A percentile compares a stretch with the other conserved stretches of the same genome.
Conservation (phyloP, 2,113 vertebrate genomes). For the Syngnathus typhle region DNA sequence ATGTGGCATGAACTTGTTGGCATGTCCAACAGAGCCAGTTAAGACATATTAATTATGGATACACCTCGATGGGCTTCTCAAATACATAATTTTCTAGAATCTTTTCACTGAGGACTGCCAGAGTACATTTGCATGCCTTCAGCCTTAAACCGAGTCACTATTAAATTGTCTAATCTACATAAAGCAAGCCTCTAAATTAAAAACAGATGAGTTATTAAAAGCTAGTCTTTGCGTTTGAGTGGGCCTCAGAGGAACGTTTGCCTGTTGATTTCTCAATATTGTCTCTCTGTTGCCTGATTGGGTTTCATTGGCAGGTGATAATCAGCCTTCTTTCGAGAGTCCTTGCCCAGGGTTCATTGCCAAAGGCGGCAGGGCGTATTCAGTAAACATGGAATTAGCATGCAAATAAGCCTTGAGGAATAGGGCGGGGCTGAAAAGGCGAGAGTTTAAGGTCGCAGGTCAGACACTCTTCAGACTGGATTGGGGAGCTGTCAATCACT, state of each 20-base stretch:
- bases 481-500: slow-evolving; percentile 73
- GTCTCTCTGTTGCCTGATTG: slow-evolving; percentile 40
- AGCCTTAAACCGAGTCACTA: slow-evolving; percentile 44
- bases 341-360: slow-evolving; percentile 62
- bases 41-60: slow-evolving; percentile 64
- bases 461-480: slow-evolving; percentile 64
- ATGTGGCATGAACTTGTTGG: slow-evolving; percentile 55
- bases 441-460: slow-evolving; percentile 66
- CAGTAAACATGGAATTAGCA: slow-evolving; percentile 81
- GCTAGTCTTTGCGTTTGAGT: slow-evolving; percentile 30
- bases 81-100: slow-evolving; percentile 64
- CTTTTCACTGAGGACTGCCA: slow-evolving; percentile 39
- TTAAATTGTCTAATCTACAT: slow-evolving; percentile 72
- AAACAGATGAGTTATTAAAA: slow-evolving; percentile 48
- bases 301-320: slow-evolving; percentile 62
- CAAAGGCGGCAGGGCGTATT: slow-evolving; percentile 64
- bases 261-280: slow-evolving; percentile 19
- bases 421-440: slow-evolving; percentile 61
- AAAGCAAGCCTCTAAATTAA: slow-evolving; percentile 70
- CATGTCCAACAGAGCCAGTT: slow-evolving; percentile 64
- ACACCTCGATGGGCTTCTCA: slow-evolving; percentile 66
- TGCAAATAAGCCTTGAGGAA: slow-evolving; percentile 71
- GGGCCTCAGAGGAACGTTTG: slow-evolving; percentile 15
- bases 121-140: slow-evolving; percentile 38
- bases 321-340: slow-evolving; percentile 49